These are phyloP conservation scores for Notolepis coatsorum DNA, from an alignment of 2,797 vertebrate species.

Conservation along the genomic window DNA sequence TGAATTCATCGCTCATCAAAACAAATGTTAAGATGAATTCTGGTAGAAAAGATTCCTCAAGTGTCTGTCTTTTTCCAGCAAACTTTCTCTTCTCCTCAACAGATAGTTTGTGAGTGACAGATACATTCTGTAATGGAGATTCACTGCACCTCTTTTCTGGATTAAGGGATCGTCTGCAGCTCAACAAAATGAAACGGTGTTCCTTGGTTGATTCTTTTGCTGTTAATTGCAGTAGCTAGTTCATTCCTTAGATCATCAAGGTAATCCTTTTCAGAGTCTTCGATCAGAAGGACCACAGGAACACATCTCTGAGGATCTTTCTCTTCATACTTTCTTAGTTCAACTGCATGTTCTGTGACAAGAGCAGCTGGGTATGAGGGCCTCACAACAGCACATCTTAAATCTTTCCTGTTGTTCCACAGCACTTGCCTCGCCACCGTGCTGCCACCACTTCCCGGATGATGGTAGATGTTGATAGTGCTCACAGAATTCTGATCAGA, in stretches of 20 bases:
- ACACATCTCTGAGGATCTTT: conserved; percentile 74
- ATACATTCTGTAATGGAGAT: conserved; percentile 79
- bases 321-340: conserved; percentile 85
- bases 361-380: conserved; percentile 54
- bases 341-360: conserved; percentile 80
- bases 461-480: conserved; percentile 85
- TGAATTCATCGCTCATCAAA: conserved; percentile 85
- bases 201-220: conserved; percentile 64
- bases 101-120: conserved; percentile 86
- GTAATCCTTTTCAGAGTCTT: conserved; percentile 85
- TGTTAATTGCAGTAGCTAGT: conserved; percentile 70
- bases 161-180: conserved; percentile 79
- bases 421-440: conserved; percentile 87
- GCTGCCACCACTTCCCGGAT: conserved; percentile 90
- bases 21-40: conserved; percentile 87
- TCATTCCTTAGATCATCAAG: conserved; percentile 79
- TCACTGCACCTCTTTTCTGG: conserved; percentile 80
- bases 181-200: conserved; percentile 84
- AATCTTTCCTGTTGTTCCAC: conserved; percentile 81
- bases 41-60: conserved; percentile 62
- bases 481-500: conserved; percentile 62
- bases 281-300: conserved; percentile 83
- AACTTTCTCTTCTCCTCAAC: conserved; percentile 75
- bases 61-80: conserved; percentile 67
- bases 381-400: conserved; percentile 85